Evolutionary conservation across 2,888 invertebrate genomes (phyloP), one percentile per base, ranked within the genome.

Genomic region (Cecidostiba fungosa): DNA sequence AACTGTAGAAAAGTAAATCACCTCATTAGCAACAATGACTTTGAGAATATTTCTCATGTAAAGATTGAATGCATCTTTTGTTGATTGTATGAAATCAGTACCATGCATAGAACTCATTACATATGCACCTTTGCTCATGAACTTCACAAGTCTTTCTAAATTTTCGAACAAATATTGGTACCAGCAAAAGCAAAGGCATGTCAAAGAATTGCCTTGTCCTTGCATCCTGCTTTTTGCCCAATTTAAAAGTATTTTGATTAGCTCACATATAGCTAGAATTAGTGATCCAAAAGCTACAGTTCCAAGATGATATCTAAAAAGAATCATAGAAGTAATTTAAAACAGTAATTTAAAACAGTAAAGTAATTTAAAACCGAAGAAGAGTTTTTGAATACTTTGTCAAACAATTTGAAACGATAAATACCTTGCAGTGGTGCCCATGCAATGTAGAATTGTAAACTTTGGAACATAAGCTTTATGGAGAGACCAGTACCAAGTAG

Each of bases 81-180:
- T 98, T 88, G 99, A 98, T 14, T 94, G 92, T 92, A 98, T 98
- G 94, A 99, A 99, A 92, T 96, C 97, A 91, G 96, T 97, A 1
- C 99, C 99, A 93, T 98, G 98, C 69, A 99, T 96, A 0, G 99
- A 98, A 92, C 98, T 98, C 97, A 98, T 98, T 54, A 98, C 98
- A 92, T 98, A 98, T 0, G 98, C 98, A 91, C 98, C 98, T 88
- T 96, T 95, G 90, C 97, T 97, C 88, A 97, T 93, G 92, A 98
- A 98, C 91, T 96, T 96, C 84, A 98, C 94, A 94, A 98, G 97
- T 82, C 95, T 96, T 92, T 99, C 98, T 90, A 98, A 93, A 90
- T 97, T 96, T 96, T 97, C 97, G 92, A 98, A 98, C 94, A 96
- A 97, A 92, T 97, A 97, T 91, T 96, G 96, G 94, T 96, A 95